phyloP scores from a whole-genome alignment of 2,888 invertebrate species.

The Notodonta ziczac region DNA sequence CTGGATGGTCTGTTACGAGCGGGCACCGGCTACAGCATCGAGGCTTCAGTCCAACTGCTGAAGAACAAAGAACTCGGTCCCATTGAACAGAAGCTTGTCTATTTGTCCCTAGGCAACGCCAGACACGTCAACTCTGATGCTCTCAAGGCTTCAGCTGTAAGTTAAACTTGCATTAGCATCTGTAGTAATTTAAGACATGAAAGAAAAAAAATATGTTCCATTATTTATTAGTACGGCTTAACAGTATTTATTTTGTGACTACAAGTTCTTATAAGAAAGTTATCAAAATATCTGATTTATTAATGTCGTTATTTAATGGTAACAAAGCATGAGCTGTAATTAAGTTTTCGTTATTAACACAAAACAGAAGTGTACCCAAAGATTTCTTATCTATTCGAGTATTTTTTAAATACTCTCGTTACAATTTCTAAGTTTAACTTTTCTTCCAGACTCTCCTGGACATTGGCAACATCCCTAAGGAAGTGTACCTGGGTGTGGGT shows the following conservation, averaged over 20 bases:
- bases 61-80: conserved; percentile 85
- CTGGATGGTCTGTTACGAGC: conserved; percentile 93
- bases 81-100: conserved; percentile 86
- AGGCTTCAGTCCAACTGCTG: conserved; percentile 87
- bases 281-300: no score
- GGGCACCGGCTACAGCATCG: conserved; percentile 91
- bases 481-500: conserved; percentile 90
- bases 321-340: no score
- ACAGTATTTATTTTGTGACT: no score
- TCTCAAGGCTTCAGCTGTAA: conserved; percentile 85
- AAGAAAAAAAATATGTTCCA: no score
- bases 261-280: not conserved
- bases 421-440: not conserved
- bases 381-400: not conserved
- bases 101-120: conserved; percentile 88
- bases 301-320: no score
- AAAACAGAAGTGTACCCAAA: no score
- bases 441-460: conserved; percentile 83
- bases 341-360: no score
- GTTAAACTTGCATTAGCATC: conserved; percentile 39
- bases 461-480: conserved; percentile 85
- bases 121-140: conserved; percentile 88
- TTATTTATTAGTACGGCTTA: no score
- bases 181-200: not conserved
- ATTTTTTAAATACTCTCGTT: not conserved